Evolutionary conservation across 2,113 vertebrate genomes (phyloP), one percentile per base, ranked within the genome.

Genomic region (Neolamprologus falcicula): DNA sequence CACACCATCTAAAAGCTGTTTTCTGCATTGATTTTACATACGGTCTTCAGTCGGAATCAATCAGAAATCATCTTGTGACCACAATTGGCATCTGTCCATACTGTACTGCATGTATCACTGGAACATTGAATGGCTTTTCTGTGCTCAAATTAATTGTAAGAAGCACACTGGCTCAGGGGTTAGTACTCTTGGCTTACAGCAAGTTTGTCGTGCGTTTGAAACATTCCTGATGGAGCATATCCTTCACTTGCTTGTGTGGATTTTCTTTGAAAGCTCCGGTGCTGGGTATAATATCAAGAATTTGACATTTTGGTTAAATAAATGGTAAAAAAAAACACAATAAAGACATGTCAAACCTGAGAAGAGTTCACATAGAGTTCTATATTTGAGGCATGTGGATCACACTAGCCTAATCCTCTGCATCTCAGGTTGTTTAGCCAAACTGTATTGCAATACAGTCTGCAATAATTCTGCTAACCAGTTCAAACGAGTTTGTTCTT

Each of bases 1-100:
- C 63, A 86, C 78, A 9, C 83, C 61, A 82, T 59, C 88, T 66
- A 26, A 86, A 90, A 87, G 50, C 78, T 37, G 66, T 87, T 87
- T 85, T 86, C 82, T 80, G 47, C 61, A 92, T 91, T 89, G 89
- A 91, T 92, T 93, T 90, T 71, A 86, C 57, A 87, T 80, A 73
- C 45, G 6, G 57, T 28, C 78, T 80, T 82, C 61, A 47, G 73
- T 84, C 31, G 3, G 17, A 88, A 83, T 89, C 85, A 91, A 91
- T 91, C 91, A 76, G 6, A 80, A 83, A 88, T 53, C 21, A 76
- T 54, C 52, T 83, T 83, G 16, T 80, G 63, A 40, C 57, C 33
- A 3, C 47, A 83, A 87, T 80, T 86, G 50, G 50, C 82, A 66
- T 90, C 35, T 52, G 47, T 87, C 42, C 50, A 28, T 81, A 81